Evolutionary conservation across 2,113 vertebrate genomes (phyloP), one percentile per base, ranked within the genome.

Genomic region (Scolopax mira): DNA sequence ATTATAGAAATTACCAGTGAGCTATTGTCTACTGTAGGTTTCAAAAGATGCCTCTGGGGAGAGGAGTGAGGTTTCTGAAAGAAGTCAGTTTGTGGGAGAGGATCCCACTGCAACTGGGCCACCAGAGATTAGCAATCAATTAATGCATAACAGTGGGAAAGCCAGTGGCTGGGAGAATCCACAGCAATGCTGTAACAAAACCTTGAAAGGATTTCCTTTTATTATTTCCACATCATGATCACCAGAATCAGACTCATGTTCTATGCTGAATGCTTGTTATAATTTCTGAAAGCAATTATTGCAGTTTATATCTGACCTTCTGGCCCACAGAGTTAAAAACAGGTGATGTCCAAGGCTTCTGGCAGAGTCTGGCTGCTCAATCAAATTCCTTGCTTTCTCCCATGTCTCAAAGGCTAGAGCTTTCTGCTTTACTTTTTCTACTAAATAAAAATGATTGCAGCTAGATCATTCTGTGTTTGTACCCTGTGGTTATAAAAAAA

Each of bases 1-100:
- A 87, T 97, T 97, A 96, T 17, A 97, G 92, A 97, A 96, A 97
- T 97, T 94, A 94, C 79, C 85, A 93, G 82, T 62, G 71, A 92
- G 77, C 66, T 96, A 94, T 84, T 95, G 73, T 93, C 83, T 85
- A 42, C 84, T 93, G 62, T 42, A 85, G 73, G 79, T 71, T 96
- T 87, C 70, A 93, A 79, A 97, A 94, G 71, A 35, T 89, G 85
- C 95, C 93, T 83, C 42, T 93, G 86, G 90, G 92, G 25, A 93
- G 67, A 57, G 35, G 52, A 91, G 30, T 54, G 64, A 27, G 65
- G 30, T 52, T 72, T 67, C 88, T 73, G 39, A 91, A 48, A 86
- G 74, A 28, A 93, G 41, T 44, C 79, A 74, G 52, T 83, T 79
- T 85, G 58, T 89, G 30, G 49, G 77, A 88, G 42, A 42, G n/a